Evolutionary conservation across 2,797 vertebrate genomes (phyloP).

Genomic region (Crocidura indochinensis): DNA sequence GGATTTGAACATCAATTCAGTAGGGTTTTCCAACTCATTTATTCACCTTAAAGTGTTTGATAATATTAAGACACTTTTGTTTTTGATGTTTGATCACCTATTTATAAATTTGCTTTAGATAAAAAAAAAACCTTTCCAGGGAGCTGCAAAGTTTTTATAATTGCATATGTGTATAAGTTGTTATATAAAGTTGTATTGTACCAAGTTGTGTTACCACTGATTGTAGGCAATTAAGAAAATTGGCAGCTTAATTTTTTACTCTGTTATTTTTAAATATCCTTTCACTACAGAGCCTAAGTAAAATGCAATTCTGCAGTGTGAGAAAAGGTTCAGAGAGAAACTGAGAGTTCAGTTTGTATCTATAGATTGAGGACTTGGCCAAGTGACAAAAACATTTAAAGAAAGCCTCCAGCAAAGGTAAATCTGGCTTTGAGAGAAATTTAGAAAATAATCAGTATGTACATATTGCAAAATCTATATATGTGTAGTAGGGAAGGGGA

Average conservation of each 20-base stretch:
- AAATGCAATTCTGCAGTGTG: background rate
- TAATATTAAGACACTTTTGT: background rate
- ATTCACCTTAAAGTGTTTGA: background rate
- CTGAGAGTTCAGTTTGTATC: background rate
- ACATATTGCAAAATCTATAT: background rate
- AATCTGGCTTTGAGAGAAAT: background rate
- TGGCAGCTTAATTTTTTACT: background rate
- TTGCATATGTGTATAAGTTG: background rate
- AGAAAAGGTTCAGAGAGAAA: background rate
- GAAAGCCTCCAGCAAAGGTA: background rate
- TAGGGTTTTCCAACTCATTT: background rate
- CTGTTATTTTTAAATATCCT: slow-evolving; percentile 3
- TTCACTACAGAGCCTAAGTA: background rate
- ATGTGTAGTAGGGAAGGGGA: background rate
- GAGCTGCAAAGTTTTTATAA: slow-evolving; percentile 25
- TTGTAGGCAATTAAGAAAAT: background rate
- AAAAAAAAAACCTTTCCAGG: background rate
- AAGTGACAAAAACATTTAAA: background rate
- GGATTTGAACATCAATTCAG: background rate
- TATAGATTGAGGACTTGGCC: background rate
- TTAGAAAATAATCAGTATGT: background rate
- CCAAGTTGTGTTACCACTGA: background rate
- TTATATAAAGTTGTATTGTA: background rate
- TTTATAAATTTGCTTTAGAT: background rate
- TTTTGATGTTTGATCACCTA: background rate